Conservation (phyloP, 1,140 invertebrate genomes). For the Cyclina sinensis region DNA sequence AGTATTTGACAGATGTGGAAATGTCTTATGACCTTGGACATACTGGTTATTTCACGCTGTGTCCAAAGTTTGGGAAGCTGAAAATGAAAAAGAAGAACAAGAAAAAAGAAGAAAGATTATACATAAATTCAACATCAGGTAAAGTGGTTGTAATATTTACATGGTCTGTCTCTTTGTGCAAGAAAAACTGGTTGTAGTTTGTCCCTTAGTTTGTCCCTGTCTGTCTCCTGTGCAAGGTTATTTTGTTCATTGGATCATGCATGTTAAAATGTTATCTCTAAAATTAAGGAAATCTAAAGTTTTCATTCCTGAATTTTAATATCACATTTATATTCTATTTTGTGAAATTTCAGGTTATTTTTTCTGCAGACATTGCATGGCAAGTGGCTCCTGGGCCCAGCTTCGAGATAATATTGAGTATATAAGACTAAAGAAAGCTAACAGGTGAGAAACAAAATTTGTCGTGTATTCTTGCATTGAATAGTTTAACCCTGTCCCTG, state of each 20-base stretch:
- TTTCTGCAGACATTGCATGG: conserved; percentile 45
- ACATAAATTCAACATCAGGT: conserved; percentile 56
- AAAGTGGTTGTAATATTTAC: background rate
- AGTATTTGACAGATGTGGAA: conserved; percentile 61
- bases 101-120: background rate
- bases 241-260: too few species aligned
- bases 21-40: conserved; percentile 86
- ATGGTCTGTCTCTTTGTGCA: too few species aligned
- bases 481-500: too few species aligned
- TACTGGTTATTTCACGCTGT: conserved; percentile 89
- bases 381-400: conserved; percentile 47
- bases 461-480: too few species aligned
- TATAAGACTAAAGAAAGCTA: background rate
- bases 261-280: too few species aligned
- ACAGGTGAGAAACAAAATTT: background rate
- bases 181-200: too few species aligned
- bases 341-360: conserved; percentile 63
- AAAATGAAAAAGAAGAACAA: conserved; percentile 42
- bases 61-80: conserved; percentile 87
- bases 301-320: too few species aligned
- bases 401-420: conserved; percentile 40
- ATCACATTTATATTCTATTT: too few species aligned
- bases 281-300: too few species aligned
- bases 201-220: too few species aligned
- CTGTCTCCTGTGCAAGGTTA: too few species aligned